phyloP scores from a whole-genome alignment of 2,797 vertebrate species.

The Podargus strigoides region DNA sequence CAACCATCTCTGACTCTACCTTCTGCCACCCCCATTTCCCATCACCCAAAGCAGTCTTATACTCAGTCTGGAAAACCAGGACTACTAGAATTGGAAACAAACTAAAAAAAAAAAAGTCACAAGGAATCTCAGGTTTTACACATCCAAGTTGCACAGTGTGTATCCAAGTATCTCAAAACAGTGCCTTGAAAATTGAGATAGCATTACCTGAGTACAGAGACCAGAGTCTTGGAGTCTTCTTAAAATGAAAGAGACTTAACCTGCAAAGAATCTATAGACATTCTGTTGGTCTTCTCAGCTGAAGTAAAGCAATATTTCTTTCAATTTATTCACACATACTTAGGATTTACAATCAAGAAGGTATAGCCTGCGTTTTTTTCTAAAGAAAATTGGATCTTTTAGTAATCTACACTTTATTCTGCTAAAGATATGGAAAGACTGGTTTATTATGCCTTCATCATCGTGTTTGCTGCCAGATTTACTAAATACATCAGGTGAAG shows the following conservation, averaged over 20 bases:
- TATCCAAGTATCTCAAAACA: background rate
- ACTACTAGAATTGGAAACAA: background rate
- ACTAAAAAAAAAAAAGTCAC: background rate
- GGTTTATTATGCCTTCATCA: background rate
- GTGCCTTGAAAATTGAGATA: background rate
- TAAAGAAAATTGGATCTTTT: background rate
- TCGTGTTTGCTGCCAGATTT: background rate
- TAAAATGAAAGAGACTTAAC: background rate
- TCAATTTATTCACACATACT: background rate
- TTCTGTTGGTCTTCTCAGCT: background rate
- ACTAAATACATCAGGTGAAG: background rate
- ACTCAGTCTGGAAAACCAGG: background rate
- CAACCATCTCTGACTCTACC: background rate
- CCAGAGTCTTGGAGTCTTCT: background rate
- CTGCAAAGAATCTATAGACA: background rate
- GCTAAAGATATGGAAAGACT: background rate
- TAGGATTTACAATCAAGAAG: background rate
- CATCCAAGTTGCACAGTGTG: background rate
- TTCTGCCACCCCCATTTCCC: background rate
- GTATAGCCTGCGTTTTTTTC: fast-evolving
- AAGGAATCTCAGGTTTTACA: background rate
- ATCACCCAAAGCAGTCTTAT: background rate
- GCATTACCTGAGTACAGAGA: background rate
- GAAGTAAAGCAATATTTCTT: background rate
- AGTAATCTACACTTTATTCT: background rate